Evolutionary conservation across 2,888 invertebrate species (phyloP), one percentile per base, ranked within the genome.

Genomic region (Scrobipalpa costella): DNA sequence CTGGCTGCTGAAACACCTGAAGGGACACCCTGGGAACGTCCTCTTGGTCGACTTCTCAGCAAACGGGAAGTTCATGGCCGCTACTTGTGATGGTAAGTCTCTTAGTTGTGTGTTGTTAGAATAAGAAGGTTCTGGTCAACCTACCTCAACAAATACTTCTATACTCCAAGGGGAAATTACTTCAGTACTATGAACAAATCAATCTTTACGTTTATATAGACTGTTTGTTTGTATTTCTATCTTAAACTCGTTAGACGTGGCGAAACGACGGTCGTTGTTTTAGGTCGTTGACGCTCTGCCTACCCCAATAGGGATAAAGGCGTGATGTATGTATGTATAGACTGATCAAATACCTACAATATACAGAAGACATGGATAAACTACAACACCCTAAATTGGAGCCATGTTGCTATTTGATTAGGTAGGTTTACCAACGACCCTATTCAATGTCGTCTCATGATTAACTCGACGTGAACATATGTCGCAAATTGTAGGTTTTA

Each of bases 11-110:
- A 94, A 95, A 68, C 94, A 95, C 63, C 92, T 98, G 72, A 97
- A 97, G 84, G 97, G 96, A 13, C 97, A 98, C 83, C 94, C 95
- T 0, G 94, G 94, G 36, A 92, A 92, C 11, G 94, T 97, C 57
- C 88, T 95, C 19, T 94, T 95, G 75, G 93, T 97, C 84, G 96
- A 96, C 78, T 95, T 96, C 83, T 96, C 97, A 71, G 93, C 95
- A 66, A 97, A 97, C 86, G 96, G 96, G 71, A 98, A 97, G 89
- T 96, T 94, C 80, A 92, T 98, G 79, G 96, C 96, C 67, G 95
- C 96, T 66, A 95, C 96, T 78, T 95, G 95, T 74, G 95, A 96
- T 92, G 98, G 97, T 97, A 93, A 92, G 93, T 91, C 63, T 68
- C 68, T 49, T 15, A 27, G 27, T 33, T 5, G 55, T 55, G 33